A percentile compares a stretch with the other conserved stretches of the same genome.
Evolutionary conservation across 2,113 vertebrate species (phyloP).

Genomic region (Neomonachus schauinslandi): DNA sequence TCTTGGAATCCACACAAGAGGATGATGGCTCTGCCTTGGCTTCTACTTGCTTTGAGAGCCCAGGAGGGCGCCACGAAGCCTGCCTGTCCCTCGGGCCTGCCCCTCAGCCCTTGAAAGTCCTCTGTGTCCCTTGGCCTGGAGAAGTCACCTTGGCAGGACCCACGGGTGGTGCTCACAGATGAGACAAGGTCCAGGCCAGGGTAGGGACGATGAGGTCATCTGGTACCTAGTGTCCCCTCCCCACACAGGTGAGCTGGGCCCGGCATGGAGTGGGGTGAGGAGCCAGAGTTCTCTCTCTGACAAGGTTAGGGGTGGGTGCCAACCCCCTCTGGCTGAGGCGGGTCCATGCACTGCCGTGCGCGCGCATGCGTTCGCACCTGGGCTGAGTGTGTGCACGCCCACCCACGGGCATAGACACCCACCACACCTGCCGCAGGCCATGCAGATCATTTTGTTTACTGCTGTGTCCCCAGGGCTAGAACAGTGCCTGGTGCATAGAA

Average conservation of each 20-base stretch:
- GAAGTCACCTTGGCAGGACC: background rate
- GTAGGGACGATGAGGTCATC: background rate
- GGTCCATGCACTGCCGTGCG: accelerated
- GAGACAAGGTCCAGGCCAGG: background rate
- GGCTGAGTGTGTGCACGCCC: accelerated
- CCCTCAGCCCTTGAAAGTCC: background rate
- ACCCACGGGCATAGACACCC: background rate
- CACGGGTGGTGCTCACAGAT: background rate
- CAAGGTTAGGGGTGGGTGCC: background rate
- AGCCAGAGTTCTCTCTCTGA: background rate
- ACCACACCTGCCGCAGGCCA: too few species aligned
- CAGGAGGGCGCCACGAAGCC: background rate
- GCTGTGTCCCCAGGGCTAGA: background rate
- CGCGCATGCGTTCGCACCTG: accelerated
- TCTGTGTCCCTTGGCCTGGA: background rate
- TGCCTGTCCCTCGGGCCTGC: too few species aligned
- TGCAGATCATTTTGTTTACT: background rate
- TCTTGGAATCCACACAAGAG: too few species aligned
- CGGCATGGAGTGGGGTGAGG: background rate
- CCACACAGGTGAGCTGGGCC: background rate
- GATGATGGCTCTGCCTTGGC: background rate
- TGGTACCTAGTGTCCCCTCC: background rate
- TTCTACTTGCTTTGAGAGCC: background rate
- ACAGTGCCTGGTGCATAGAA: background rate
- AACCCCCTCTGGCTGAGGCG: too few species aligned